Base-by-base conservation (phyloP, 53 echinoderm and acorn worm species). In the Temnopleurus reevesii region DNA sequence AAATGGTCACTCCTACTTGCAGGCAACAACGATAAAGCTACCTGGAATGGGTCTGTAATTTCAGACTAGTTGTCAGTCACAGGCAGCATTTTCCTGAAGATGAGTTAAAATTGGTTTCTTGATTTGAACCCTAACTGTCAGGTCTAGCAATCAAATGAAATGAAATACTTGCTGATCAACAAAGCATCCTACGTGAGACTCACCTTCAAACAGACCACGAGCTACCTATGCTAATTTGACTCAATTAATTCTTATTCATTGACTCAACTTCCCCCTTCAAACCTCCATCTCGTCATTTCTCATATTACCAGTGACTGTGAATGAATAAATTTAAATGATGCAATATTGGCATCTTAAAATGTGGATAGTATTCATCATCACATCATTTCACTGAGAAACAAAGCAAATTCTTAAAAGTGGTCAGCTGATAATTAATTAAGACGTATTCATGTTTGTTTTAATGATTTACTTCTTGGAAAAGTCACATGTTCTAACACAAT, bases 181-280 rank as follows among this genome's bases (percentile, higher is more conserved):
- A 59, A 7, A 53, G 25, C 36, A 13, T 38, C 61, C 59, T 59
- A 85, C 61, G 44, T 85, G 59, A 36, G 56, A 23, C 43, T 34
- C 41, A 44, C 61, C 45, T 59, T 7, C 45, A 44, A 45, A 28
- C 2, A 44, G 26, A 59, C 25, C 24, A 29, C 57, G 41, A 60
- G 30, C 83, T 31, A 30, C 83, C 23, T 28, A 85, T 85, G 86
- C 86, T 85, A 85, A 85, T 85, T 60, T 53, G 45, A 19, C 58
- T 59, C 61, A 60, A 85, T 85, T 61, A 85, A 85, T 60, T 26
- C 44, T 60, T 25, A 44, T 85, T 61, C 86, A 57, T 61, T 44
- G 43, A 17, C 27, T 56, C 57, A 56, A 21, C 41, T 0, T 0
- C 33, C 63, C 30, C 3, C 35, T 63, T 12, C 33, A 63, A 1